Conservation (phyloP, 2,888 invertebrate species). For the Meganola albula region DNA sequence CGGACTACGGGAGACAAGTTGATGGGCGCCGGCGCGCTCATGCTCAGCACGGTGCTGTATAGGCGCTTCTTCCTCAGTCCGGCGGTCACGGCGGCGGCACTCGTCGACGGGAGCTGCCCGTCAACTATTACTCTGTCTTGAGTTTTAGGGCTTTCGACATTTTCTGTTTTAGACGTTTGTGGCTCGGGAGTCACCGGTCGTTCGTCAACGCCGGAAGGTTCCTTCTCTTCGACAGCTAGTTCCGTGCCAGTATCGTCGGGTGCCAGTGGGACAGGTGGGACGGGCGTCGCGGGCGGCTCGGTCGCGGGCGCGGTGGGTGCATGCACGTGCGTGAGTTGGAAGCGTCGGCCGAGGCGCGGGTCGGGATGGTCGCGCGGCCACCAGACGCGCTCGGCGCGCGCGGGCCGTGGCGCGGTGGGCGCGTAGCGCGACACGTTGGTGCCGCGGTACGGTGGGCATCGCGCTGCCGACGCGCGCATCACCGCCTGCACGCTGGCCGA, state of each 20-base stretch:
- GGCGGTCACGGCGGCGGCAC: conserved; percentile 47
- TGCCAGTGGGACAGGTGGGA: conserved; percentile 25
- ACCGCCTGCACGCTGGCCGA: conserved; percentile 62
- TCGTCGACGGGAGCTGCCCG: conserved; percentile 52
- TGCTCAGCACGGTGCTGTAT: conserved; percentile 74
- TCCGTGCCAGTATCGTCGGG: conserved; percentile 28
- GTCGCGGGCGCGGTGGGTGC: not conserved
- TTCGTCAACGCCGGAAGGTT: conserved; percentile 24
- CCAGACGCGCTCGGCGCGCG: conserved; percentile 31
- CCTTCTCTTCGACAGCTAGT: conserved; percentile 24
- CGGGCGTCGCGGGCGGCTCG: conserved; percentile 10
- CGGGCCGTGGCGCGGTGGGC: conserved; percentile 56
- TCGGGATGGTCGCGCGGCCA: not conserved
- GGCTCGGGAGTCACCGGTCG: conserved; percentile 24
- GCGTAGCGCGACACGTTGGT: conserved; percentile 65
- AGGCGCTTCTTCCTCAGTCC: conserved; percentile 63
- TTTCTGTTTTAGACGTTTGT: conserved; percentile 27
- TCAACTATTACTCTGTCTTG: conserved; percentile 42
- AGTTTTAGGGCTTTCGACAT: conserved; percentile 30
- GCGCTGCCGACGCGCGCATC: conserved; percentile 52
- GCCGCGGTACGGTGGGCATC: conserved; percentile 60
- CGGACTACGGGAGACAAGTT: conserved; percentile 48
- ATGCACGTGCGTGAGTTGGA: not conserved
- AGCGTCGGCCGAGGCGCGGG: not conserved
- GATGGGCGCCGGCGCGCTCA: conserved; percentile 57